Base-by-base conservation (phyloP, 2,888 invertebrate genomes). In the Exocentrus adspersus region DNA sequence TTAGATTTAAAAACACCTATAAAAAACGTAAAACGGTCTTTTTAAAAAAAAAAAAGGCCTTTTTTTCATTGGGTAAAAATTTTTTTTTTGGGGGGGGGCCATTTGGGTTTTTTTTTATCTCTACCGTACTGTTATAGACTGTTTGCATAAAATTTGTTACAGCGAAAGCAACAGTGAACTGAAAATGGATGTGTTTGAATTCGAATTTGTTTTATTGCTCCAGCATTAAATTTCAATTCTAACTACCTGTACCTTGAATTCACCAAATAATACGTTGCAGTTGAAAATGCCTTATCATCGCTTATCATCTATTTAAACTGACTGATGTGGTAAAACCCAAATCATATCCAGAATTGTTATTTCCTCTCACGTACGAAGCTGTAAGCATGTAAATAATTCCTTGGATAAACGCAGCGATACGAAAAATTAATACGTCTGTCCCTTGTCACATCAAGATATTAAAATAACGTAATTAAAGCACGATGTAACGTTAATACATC, bases 381-480 rank as follows among this genome's bases (percentile, higher is more conserved):
- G n/a, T n/a, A n/a, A 45, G 14, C 17, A 48, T 48, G 48, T 48
- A 48, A 48, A 48, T 48, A 17, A 16, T n/a, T 28, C 28, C 28
- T 14, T 30, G 28, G 28, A 28, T 48, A 54, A 41, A 24, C 42
- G 53, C 53, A 54, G 53, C 20, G 53, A 54, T 54, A 54, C 24
- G 53, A 41, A 28, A 54, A 43, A 54, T 42, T 54, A 37, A 54
- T 43, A 28, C 20, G 53, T 54, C 53, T 54, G 53, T 54, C 42
- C 53, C 28, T 19, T 42, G 53, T 54, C 53, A 37, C 21, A 54
- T 54, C 53, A 43, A 54, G 42, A 54, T 54, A 42, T 41, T 54
- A 54, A 54, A 54, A 54, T 19, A n/a, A n/a, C n/a, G 41, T 43
- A 54, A 54, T 54, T 54, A 54, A 37, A 48, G 48, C 24, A 48